A percentile compares a stretch with the other conserved stretches of the same genome.
Conservation (phyloP, 2,888 invertebrate genomes). For the Phasia obesa region DNA sequence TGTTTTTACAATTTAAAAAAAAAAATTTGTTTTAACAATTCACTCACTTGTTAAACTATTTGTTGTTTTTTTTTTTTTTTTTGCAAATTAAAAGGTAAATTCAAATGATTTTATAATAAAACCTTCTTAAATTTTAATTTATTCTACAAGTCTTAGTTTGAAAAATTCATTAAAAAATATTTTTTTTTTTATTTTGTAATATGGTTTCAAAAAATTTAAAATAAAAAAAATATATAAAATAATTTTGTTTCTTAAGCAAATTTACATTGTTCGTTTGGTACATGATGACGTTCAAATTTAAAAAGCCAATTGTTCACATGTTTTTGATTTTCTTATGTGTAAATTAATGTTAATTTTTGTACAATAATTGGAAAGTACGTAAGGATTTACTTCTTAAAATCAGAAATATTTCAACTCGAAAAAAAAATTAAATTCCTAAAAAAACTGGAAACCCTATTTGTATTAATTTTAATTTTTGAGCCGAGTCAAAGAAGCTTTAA, state of each 20-base stretch:
- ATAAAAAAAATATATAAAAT: not conserved
- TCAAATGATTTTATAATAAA: not conserved
- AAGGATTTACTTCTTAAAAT: no score
- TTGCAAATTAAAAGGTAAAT: not conserved
- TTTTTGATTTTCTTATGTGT: no score
- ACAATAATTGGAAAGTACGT: no score
- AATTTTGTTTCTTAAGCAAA: conserved; percentile 28
- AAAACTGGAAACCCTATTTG: no score
- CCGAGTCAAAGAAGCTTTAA: no score
- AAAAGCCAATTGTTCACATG: no score
- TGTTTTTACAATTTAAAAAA: not conserved
- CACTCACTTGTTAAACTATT: not conserved
- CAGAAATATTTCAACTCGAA: no score
- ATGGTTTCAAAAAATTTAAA: not conserved
- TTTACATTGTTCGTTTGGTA: conserved; percentile 26
- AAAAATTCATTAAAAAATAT: not conserved
- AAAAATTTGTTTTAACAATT: not conserved
- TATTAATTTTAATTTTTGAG: no score
- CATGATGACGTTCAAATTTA: no score
- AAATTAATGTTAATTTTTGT: no score
- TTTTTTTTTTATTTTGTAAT: no score
- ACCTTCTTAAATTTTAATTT: not conserved
- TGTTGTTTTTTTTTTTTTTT: not conserved
- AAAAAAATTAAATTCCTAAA: no score
- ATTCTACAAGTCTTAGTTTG: conserved; percentile 21